Evolutionary conservation across 2,113 vertebrate species (phyloP).

Genomic region (Caranx melampygus): DNA sequence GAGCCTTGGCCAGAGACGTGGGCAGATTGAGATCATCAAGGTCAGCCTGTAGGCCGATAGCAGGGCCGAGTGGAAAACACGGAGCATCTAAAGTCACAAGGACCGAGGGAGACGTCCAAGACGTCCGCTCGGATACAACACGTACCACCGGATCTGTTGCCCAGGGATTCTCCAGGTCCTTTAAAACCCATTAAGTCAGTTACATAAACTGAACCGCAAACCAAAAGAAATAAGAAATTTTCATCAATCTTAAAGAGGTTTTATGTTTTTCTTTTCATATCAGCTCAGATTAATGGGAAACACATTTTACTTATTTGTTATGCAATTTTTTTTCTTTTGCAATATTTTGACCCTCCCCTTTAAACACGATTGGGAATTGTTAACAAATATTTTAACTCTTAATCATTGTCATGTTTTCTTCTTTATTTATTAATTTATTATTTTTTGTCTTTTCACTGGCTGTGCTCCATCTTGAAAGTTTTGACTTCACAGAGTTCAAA

Average conservation of each 20-base stretch:
- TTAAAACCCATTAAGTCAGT: conserved; percentile 43
- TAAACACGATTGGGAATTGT: background rate
- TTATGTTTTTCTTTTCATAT: conserved; percentile 24
- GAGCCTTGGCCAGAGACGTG: conserved; percentile 68
- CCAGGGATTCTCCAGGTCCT: conserved; percentile 36
- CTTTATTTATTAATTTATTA: background rate
- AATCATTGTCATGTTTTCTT: conserved; percentile 1
- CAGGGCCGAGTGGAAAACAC: conserved; percentile 57
- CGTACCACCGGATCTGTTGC: conserved; percentile 23
- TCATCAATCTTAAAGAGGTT: conserved; percentile 14
- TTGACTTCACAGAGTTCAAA: background rate
- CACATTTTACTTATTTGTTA: background rate
- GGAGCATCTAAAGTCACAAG: conserved; percentile 46
- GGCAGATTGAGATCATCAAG: conserved; percentile 79
- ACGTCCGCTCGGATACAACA: conserved; percentile 28
- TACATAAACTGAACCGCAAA: conserved; percentile 28
- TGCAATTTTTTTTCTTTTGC: background rate
- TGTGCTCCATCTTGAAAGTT: background rate
- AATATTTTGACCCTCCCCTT: conserved; percentile 1
- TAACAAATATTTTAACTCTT: background rate
- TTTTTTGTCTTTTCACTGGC: background rate
- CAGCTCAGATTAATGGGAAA: conserved; percentile 1
- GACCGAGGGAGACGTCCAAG: conserved; percentile 42
- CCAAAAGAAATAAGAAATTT: conserved; percentile 15
- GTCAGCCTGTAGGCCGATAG: conserved; percentile 72